Evolutionary conservation across 2,888 invertebrate genomes (phyloP).

Genomic region (Drosophila koepferae): DNA sequence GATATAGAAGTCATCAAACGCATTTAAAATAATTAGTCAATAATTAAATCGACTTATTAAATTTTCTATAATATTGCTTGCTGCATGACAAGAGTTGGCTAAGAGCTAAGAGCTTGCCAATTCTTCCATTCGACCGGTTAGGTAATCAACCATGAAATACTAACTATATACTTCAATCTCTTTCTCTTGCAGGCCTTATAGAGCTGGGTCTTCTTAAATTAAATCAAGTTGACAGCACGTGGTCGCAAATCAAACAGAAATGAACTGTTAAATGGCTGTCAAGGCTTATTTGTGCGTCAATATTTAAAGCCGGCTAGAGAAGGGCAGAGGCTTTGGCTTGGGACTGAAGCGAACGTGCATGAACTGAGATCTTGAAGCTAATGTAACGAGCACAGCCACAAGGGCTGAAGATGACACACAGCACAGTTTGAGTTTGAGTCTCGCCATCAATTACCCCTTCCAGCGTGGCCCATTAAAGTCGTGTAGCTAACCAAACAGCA

Average conservation of each 20-base stretch:
- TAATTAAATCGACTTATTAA: too few species aligned
- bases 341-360: conserved; percentile 56
- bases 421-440: conserved; percentile 36
- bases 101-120: conserved; percentile 38
- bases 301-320: conserved; percentile 33
- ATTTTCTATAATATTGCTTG: too few species aligned
- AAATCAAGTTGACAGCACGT: conserved; percentile 34
- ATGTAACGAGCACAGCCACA: conserved; percentile 31
- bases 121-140: conserved; percentile 34
- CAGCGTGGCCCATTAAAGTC: conserved; percentile 47
- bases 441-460: conserved; percentile 64
- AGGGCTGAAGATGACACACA: conserved; percentile 32
- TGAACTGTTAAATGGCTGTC: conserved; percentile 67
- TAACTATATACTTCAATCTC: conserved; percentile 28
- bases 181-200: conserved; percentile 42
- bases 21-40: too few species aligned
- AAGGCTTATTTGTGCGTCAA: conserved; percentile 47
- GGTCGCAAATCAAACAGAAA: conserved; percentile 63
- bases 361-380: conserved; percentile 48
- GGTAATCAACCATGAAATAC: conserved; percentile 47
- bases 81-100: not conserved
- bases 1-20: too few species aligned
- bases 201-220: conserved; percentile 10
- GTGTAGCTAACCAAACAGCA: conserved; percentile 26
- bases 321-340: not conserved